Base-by-base conservation (phyloP, 2,888 invertebrate species). In the Rotaria macrura region DNA sequence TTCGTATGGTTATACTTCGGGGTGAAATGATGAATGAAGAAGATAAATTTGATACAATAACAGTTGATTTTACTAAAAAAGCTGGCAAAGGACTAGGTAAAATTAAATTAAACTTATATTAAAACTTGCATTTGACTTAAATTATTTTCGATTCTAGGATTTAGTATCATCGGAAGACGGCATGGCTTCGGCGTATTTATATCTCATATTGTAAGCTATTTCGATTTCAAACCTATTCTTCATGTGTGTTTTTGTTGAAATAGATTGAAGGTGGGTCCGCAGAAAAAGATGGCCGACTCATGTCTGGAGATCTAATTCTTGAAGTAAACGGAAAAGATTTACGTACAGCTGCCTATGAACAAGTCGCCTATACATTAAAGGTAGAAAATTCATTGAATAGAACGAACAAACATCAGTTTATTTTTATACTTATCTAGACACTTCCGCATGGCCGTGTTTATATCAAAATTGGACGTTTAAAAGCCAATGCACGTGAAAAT, bases 281-380 rank as follows among this genome's bases (percentile, higher is more conserved):
- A 0, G 93, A 93, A 87, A 90, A 91, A 25, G 96, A 97, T 90
- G 96, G 95, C 9, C 94, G 95, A 86, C 93, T 99, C 87, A 94
- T 95, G 91, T 94, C 94, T 89, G 97, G 98, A 34, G 98, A 99
- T 91, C 93, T 95, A 89, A 93, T 99, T 84, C 92, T 95, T 17
- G 93, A 95, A 54, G 95, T 98, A 23, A 96, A 97, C 90, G 95
- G 95, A 7, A 94, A 95, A 89, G 95, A 95, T 87, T 90, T 92
- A 88, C 89, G 91, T n/a, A 90, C 89, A 86, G 89, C 91, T 55
- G 91, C 92, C 87, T 94, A 95, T 89, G 94, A 96, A 89, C 94
- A 95, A 88, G 95, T 95, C 17, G 96, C 95, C 84, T 94, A 95
- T 29, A 93, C 96, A 85, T 93, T 98, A 88, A 79, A 79, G n/a